Evolutionary conservation across 2,888 invertebrate species (phyloP), one percentile per base, ranked within the genome.

Genomic region (Anorthoa munda): DNA sequence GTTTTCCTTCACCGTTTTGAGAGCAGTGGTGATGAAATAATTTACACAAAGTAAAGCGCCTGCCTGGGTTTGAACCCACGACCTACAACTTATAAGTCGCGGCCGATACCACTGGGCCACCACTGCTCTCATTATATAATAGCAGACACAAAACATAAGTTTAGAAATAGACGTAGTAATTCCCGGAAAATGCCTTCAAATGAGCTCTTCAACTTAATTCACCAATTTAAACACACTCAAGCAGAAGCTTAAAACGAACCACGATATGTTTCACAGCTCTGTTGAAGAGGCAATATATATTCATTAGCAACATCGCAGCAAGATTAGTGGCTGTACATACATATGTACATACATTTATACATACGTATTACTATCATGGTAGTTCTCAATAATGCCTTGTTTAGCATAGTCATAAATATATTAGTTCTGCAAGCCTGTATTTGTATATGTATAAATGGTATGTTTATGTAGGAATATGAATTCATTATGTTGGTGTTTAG

Each of bases 341-440:
- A 58, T 39, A 39, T 39, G 39, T 9, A 39, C 39, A 39, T 39
- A 39, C 60, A 66, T 53, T 65, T 66, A 58, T 65, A 74, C 48
- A 53, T 75, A 23, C 13, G 56, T n/a, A 75, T 75, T 65, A 67
- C 64, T 55, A 68, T 39, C 39, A 39, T 64, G 60, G 60, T 71
- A 81, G 66, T 84, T 66, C 81, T 70, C 81, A 77, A 84, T 84
- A 82, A 77, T 76, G 50, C 71, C 81, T 66, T 66, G 72, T 77
- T 84, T 83, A 81, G 78, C 84, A 84, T 84, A 79, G 75, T 83
- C 85, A 82, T 83, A 72, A 82, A 83, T 85, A 85, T 65, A 82
- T 83, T 75, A 83, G 71, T 45, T 56, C 45, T 58, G 59, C 63
- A 73, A 64, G 63, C 64, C 60, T 64, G 58, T 58, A 46, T 18